Evolutionary conservation across 2,113 vertebrate species (phyloP).

Genomic region (Psettodes erumei): DNA sequence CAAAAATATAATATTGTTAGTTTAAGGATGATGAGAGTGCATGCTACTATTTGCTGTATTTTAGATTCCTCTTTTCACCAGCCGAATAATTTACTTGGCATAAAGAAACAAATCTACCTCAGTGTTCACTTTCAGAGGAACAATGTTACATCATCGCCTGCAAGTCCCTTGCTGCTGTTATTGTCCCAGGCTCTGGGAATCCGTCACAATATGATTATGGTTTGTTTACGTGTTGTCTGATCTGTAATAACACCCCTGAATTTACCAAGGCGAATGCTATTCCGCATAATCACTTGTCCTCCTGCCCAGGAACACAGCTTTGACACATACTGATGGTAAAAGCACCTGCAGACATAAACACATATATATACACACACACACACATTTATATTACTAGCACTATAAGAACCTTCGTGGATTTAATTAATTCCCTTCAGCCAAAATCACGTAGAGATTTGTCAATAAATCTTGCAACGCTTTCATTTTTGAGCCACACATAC

Average conservation of each 20-base stretch:
- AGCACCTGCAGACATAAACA: background rate
- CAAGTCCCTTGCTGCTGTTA: conserved; percentile 37
- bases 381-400: background rate
- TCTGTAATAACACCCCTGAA: conserved; percentile 44
- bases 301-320: background rate
- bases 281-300: conserved; percentile 8
- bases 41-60: background rate
- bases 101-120: conserved; percentile 2
- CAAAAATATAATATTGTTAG: background rate
- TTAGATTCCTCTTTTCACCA: conserved; percentile 18
- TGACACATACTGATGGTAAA: conserved; percentile 9
- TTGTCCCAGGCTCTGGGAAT: conserved; percentile 31
- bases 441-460: background rate
- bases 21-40: background rate
- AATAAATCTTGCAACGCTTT: background rate
- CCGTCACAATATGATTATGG: conserved; percentile 49
- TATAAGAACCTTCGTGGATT: background rate
- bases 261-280: conserved; percentile 23
- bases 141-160: conserved; percentile 21
- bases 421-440: background rate
- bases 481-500: background rate
- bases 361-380: conserved; percentile 1
- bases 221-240: conserved; percentile 52
- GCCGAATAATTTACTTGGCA: conserved; percentile 5
- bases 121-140: conserved; percentile 8